Evolutionary conservation across 2,797 vertebrate genomes (phyloP), one percentile per base, ranked within the genome.

Genomic region (Sciurus carolinensis): DNA sequence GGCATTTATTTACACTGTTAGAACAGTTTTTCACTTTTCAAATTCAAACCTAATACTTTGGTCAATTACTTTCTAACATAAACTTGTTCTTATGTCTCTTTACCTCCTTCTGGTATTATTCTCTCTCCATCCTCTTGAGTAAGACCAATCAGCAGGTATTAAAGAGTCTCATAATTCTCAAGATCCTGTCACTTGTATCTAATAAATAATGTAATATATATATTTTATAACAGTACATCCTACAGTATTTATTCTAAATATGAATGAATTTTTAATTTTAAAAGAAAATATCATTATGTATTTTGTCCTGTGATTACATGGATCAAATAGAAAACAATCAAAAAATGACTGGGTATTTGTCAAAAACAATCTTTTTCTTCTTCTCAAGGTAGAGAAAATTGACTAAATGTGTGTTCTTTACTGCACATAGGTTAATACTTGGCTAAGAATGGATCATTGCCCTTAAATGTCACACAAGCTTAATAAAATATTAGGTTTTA

Each of bases 1-100:
- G 85, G 54, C 72, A 79, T 79, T 97, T 76, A 90, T 90, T 95
- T 96, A 97, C 95, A 95, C 97, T 96, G 86, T 91, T 95, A 83
- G 26, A 33, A 22, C 0, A 94, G 7, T 36, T 88, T 87, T 91
- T 67, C 9, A 57, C 42, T 57, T 69, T 84, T 54, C 83, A 90
- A 77, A 75, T 44, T 13, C 24, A 81, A 89, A 47, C 20, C 20
- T 36, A 50, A 26, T 87, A 44, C 52, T 87, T 95, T 44, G 80
- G 4, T 59, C 10, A 64, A 73, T 73, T 87, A 28, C 5, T 44
- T 76, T 88, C 18, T 59, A 71, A 15, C 0, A 28, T 73, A 3
- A 50, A 42, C 66, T 66, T 79, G 33, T 59, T 72, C n/a, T 80
- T 26, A 10, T 42, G 50, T 33, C 2, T 73, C 42, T 69, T 67